These are phyloP conservation scores for Chymomyza fuscimana DNA, from an alignment of 2,888 invertebrate species.

Conservation along the genomic window DNA sequence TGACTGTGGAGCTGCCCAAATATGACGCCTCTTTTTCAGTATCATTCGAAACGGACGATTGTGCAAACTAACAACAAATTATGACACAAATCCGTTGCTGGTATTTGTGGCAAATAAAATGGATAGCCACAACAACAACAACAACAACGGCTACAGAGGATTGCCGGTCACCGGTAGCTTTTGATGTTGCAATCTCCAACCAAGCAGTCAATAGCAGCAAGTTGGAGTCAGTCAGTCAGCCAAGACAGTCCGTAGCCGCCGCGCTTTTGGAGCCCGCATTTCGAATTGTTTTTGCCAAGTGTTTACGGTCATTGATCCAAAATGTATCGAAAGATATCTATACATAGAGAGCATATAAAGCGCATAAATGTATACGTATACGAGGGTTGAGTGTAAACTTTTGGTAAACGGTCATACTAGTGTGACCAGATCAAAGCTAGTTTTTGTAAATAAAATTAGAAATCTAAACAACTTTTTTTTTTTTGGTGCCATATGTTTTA, in stretches of 20 bases:
- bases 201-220: neutral
- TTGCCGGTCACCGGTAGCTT: conserved; percentile 27
- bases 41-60: neutral
- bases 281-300: conserved; percentile 2
- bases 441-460: too few relatives aligned
- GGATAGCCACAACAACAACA: conserved; percentile 38
- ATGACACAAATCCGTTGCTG: conserved; percentile 40
- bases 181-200: conserved; percentile 6
- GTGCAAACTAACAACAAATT: conserved; percentile 25
- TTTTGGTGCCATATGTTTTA: too few relatives aligned
- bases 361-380: neutral
- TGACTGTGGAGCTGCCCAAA: conserved; percentile 38
- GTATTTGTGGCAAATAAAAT: conserved; percentile 34
- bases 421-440: too few relatives aligned
- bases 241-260: neutral
- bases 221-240: neutral
- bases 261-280: neutral
- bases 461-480: too few relatives aligned
- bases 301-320: conserved; percentile 60
- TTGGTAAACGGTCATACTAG: too few relatives aligned
- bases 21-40: conserved; percentile 27
- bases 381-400: too few relatives aligned
- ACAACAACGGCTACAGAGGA: conserved; percentile 31
- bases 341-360: neutral
- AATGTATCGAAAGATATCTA: neutral